Conservation (phyloP, 2,797 vertebrate species). For the Potorous gilbertii region DNA sequence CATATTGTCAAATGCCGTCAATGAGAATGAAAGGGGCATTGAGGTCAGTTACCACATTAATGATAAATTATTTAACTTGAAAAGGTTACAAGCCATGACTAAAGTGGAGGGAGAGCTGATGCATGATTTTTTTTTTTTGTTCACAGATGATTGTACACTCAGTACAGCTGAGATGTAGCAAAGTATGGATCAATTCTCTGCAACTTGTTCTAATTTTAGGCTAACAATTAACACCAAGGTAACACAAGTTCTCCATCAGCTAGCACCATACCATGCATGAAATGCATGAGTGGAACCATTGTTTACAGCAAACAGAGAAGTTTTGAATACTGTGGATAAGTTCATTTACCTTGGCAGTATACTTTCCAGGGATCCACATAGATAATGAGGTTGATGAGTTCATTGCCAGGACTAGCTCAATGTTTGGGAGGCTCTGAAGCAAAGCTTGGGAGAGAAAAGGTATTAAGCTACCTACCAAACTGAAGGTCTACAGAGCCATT, state of each 20-base stretch:
- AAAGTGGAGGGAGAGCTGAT: not conserved
- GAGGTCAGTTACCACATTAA: not conserved
- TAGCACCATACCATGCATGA: not conserved
- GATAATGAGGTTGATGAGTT: not conserved
- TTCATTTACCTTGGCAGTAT: not conserved
- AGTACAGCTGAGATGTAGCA: not conserved
- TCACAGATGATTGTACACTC: not conserved
- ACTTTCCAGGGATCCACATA: not conserved
- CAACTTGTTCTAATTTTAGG: not conserved
- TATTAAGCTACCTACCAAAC: not conserved
- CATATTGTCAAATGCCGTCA: not conserved
- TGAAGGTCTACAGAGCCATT: not conserved
- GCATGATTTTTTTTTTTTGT: not conserved
- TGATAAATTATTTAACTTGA: not conserved
- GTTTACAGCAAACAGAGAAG: not conserved
- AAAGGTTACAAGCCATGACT: not conserved
- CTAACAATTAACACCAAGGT: not conserved
- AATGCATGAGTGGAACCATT: not conserved
- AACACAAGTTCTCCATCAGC: not conserved
- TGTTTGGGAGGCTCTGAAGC: conserved; percentile 1
- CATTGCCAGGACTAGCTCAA: not conserved
- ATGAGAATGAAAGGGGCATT: not conserved
- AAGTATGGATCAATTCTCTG: not conserved
- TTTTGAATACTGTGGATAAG: not conserved
- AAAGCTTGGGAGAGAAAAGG: not conserved